Percentiles rank a stretch among this genome's conserved stretches.
These are phyloP conservation scores for Phyto melanocephala DNA, from an alignment of 2,888 invertebrate species.

Conservation along the genomic window DNA sequence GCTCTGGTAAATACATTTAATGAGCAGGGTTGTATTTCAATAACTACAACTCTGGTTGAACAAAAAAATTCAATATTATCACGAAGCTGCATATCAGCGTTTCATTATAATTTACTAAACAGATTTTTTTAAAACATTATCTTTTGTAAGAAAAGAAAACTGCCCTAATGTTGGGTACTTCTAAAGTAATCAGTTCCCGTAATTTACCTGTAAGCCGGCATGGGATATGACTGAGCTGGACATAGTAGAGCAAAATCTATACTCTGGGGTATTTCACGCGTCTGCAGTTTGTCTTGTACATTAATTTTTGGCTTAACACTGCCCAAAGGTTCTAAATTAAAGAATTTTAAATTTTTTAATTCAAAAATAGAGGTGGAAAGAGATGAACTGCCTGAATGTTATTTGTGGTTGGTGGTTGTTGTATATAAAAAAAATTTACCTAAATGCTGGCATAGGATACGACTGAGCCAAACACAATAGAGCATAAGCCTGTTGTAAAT, in stretches of 20 bases:
- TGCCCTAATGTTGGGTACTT: conserved; percentile 23
- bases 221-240: conserved; percentile 88
- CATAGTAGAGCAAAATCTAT: conserved; percentile 84
- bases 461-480: conserved; percentile 84
- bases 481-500: conserved; percentile 79
- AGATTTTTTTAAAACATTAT: too few species aligned
- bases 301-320: conserved; percentile 84
- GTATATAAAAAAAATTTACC: conserved; percentile 78
- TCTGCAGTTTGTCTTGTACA: conserved; percentile 83
- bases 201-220: conserved; percentile 84
- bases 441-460: conserved; percentile 86
- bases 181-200: background rate
- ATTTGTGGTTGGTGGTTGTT: background rate
- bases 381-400: conserved; percentile 47
- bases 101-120: too few species aligned
- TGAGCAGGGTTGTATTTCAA: background rate
- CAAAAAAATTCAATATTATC: too few species aligned
- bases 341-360: background rate
- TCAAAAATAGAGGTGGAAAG: background rate
- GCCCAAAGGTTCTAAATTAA: conserved; percentile 79
- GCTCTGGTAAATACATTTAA: too few species aligned
- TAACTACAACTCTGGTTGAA: background rate
- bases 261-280: conserved; percentile 79
- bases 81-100: background rate
- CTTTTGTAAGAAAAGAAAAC: background rate